phyloP scores from a whole-genome alignment of 2,113 vertebrate species.

The Oncorhynchus clarkii region DNA sequence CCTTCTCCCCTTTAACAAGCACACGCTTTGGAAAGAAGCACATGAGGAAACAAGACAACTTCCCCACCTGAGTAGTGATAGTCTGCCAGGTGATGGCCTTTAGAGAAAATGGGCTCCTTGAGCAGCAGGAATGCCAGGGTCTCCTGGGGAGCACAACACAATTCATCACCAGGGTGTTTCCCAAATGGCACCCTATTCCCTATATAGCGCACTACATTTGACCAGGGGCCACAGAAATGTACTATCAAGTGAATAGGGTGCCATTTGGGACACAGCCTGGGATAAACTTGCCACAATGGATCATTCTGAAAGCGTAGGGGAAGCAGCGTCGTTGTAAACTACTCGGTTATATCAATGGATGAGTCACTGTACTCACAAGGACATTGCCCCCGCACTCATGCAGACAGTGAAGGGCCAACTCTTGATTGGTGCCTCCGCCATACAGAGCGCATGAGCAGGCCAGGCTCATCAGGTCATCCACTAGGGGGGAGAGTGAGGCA shows the following conservation, averaged over 20 bases:
- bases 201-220: no score
- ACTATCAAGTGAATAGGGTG: no score
- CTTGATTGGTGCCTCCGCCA: slow-evolving; percentile 95
- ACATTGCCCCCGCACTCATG: slow-evolving; percentile 86
- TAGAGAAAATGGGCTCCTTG: slow-evolving; percentile 76
- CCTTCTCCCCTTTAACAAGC: background rate
- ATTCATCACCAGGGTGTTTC: background rate
- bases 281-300: no score
- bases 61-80: slow-evolving; percentile 95
- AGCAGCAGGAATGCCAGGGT: slow-evolving; percentile 84
- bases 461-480: slow-evolving; percentile 85
- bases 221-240: no score
- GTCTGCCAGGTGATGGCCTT: slow-evolving; percentile 78
- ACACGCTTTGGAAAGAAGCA: background rate
- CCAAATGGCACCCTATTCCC: background rate
- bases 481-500: slow-evolving; percentile 57
- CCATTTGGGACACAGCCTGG: no score
- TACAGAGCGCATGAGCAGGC: slow-evolving; percentile 90
- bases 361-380: slow-evolving; percentile 78
- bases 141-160: slow-evolving; percentile 68
- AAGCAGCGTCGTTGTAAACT: background rate
- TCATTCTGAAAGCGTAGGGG: background rate
- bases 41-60: background rate
- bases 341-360: no score
- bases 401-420: slow-evolving; percentile 89